Evolutionary conservation across 1,140 invertebrate genomes (phyloP).

Genomic region (Hesperophylax magnus): DNA sequence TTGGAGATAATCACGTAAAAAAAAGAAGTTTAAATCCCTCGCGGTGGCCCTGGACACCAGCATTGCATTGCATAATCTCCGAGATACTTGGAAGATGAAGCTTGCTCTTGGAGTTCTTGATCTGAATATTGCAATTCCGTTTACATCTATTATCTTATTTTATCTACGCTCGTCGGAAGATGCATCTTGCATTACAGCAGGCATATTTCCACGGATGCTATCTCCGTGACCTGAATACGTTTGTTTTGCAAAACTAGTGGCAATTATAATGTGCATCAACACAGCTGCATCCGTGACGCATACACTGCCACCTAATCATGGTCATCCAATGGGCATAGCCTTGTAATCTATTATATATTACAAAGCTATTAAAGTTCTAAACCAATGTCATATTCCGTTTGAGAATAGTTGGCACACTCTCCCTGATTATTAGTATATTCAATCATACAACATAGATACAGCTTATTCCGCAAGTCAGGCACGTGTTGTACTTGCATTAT

Average conservation of each 20-base stretch:
- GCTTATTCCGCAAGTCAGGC: too few relatives aligned
- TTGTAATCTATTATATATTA: conserved; percentile 1
- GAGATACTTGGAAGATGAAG: background rate
- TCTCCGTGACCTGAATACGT: conserved; percentile 10
- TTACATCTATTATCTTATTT: too few relatives aligned
- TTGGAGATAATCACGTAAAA: too few relatives aligned
- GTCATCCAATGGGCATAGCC: background rate
- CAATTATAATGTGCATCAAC: conserved; percentile 18
- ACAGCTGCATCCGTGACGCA: background rate
- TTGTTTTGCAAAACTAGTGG: background rate
- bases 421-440: too few relatives aligned
- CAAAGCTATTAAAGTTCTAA: background rate
- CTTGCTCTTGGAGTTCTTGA: background rate
- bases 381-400: background rate
- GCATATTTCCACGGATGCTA: background rate
- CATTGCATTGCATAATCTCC: background rate
- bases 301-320: background rate
- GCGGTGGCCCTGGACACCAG: background rate
- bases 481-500: too few relatives aligned
- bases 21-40: too few relatives aligned
- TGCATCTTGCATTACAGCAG: background rate
- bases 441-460: too few relatives aligned
- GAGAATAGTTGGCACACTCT: background rate
- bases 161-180: background rate
- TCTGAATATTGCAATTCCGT: too few relatives aligned